Evolutionary conservation across 1,140 invertebrate species (phyloP), one percentile per base, ranked within the genome.

Genomic region (Nomia melanderi): DNA sequence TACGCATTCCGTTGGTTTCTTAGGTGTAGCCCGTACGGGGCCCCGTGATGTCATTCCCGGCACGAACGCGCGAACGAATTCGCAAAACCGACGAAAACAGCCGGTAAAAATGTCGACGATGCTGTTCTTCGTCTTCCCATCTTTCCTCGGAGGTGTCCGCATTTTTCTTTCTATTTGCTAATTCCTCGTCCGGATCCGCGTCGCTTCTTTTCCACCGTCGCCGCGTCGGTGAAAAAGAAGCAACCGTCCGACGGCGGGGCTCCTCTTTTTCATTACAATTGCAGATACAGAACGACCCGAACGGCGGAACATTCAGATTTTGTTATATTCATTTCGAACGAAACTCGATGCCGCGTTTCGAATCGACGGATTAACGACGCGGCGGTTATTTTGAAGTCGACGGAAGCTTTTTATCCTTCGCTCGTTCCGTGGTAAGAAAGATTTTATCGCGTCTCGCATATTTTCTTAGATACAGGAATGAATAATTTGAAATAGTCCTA

Each of bases 41-140:
- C 47, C 17, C 39, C 17, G 47, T 50, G 41, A 79, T 72, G 73
- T 79, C 57, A 83, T 83, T 82, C 64, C 66, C 64, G 53, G 65
- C 62, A 73, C 66, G 73, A 82, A 64, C 79, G 67, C 39, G 67
- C 64, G 62, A 67, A 31, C 53, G 53, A 80, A 84, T 83, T 79
- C 66, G 56, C 65, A 79, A 83, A 84, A 81, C 53, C 79, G 31
- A 47, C 41, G 64, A 64, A 78, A 81, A 81, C 70, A 66, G 47
- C 41, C 29, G 65, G 56, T 44, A 72, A 76, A 79, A 83, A 82
- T 78, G 60, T 54, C 41, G 57, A 59, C 70, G 31, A 70, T 69
- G 69, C 29, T 53, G 65, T 81, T 65, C 41, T 23, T 31, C 47
- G 31, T 23, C 64, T 25, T 27, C 20, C 44, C 44, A 4, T 23